These are phyloP conservation scores for Oxytorus armatus DNA, from an alignment of 2,888 invertebrate species.

Conservation along the genomic window DNA sequence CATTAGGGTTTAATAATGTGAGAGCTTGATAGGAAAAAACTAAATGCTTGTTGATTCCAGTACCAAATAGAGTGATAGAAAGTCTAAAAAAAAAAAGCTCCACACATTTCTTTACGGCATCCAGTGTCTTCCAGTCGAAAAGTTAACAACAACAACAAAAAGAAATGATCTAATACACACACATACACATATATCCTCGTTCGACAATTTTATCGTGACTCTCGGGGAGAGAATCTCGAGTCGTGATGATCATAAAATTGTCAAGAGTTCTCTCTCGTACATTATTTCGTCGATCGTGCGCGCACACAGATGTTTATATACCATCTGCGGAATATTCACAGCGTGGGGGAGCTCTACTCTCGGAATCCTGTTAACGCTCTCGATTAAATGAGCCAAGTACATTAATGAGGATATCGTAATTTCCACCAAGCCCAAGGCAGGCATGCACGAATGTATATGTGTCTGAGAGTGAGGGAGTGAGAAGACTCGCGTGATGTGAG, in stretches of 20 bases:
- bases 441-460: slow-evolving; percentile 54
- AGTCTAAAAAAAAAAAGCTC: not conserved
- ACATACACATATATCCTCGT: slow-evolving; percentile 8
- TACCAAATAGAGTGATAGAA: no score
- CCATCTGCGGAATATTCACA: slow-evolving; percentile 55
- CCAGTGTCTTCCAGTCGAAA: not conserved
- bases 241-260: slow-evolving; percentile 25
- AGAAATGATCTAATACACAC: not conserved
- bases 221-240: not conserved
- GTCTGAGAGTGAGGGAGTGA: slow-evolving; percentile 56
- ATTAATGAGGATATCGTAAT: slow-evolving; percentile 69
- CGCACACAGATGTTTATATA: slow-evolving; percentile 33
- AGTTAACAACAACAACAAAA: not conserved
- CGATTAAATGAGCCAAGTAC: slow-evolving; percentile 68
- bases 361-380: slow-evolving; percentile 66
- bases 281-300: slow-evolving; percentile 40
- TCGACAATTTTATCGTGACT: slow-evolving; percentile 18
- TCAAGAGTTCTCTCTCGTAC: slow-evolving; percentile 6
- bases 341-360: slow-evolving; percentile 47
- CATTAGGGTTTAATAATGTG: no score
- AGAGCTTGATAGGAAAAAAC: no score
- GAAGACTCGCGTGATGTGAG: slow-evolving; percentile 73
- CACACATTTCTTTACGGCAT: not conserved
- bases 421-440: slow-evolving; percentile 50
- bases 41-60: no score